Percentiles rank a stretch among this genome's conserved stretches.
Conservation (phyloP, 1,140 invertebrate species). For the Eumaeus atala region DNA sequence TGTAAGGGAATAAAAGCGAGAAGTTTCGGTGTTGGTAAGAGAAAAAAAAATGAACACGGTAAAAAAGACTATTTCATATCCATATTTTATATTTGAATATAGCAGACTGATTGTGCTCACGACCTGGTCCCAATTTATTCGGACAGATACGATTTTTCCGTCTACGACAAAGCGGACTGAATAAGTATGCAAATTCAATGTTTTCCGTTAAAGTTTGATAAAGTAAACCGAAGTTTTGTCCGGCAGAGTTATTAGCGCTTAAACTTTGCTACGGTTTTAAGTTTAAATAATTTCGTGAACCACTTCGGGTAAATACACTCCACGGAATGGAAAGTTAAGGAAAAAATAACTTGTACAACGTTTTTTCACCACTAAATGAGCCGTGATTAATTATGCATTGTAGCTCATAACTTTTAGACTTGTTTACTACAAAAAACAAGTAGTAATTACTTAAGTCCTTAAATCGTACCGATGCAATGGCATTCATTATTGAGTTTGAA, state of each 20-base stretch:
- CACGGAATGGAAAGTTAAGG: constrained; percentile 22
- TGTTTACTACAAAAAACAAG: too few species aligned
- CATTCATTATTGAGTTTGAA: too few species aligned
- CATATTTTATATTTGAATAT: constrained; percentile 7
- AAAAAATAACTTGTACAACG: constrained; percentile 20
- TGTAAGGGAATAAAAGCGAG: too few species aligned
- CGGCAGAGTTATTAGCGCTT: constrained; percentile 35
- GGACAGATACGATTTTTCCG: constrained; percentile 7
- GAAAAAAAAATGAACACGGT: too few species aligned
- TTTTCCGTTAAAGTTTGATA: constrained; percentile 31
- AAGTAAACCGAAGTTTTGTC: constrained; percentile 33
- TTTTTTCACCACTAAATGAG: constrained; percentile 8
- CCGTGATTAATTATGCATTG: constrained; percentile 9
- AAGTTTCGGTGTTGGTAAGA: too few species aligned
- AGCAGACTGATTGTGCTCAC: constrained; percentile 7
- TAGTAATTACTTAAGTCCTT: too few species aligned
- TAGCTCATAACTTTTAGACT: background rate
- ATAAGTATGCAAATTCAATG: constrained; percentile 36
- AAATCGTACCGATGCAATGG: too few species aligned
- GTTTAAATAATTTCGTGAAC: constrained; percentile 41
- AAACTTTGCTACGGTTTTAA: constrained; percentile 40
- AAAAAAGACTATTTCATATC: constrained; percentile 5
- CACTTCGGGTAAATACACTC: constrained; percentile 41
- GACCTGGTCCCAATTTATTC: constrained; percentile 9
- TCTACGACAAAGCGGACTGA: constrained; percentile 16